Evolutionary conservation across 2,797 vertebrate species (phyloP).

Genomic region (Echiichthys vipera): DNA sequence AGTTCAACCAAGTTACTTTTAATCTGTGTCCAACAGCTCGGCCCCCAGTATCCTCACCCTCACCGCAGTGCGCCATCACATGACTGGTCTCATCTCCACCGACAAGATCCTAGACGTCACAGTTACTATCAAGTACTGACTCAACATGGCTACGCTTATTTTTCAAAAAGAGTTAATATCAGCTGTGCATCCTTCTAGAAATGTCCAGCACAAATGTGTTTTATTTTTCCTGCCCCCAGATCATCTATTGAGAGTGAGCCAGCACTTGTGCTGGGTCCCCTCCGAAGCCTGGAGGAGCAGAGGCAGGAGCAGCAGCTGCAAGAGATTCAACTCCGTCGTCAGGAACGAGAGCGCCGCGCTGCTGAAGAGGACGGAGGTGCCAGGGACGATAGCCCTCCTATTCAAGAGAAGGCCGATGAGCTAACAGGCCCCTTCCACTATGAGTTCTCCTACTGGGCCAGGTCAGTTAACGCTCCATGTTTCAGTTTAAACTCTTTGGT

Average conservation of each 20-base stretch:
- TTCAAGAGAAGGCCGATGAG: conserved; percentile 93
- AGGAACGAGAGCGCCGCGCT: conserved; percentile 82
- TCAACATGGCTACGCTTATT: not conserved
- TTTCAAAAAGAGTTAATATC: not conserved
- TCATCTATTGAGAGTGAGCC: conserved; percentile 98
- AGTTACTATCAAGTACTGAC: conserved; percentile 93
- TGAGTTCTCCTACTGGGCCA: conserved; percentile 98
- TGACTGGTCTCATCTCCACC: conserved; percentile 94
- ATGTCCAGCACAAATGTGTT: not conserved
- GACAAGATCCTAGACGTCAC: conserved; percentile 97
- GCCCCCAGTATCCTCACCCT: conserved; percentile 95
- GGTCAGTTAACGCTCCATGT: conserved; percentile 82
- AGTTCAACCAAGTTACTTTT: not conserved
- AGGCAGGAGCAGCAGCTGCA: conserved; percentile 90
- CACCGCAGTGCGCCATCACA: conserved; percentile 95
- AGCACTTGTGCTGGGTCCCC: conserved; percentile 93
- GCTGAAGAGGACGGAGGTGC: conserved; percentile 76
- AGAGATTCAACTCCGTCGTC: conserved; percentile 83
- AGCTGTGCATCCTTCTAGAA: too few relatives aligned
- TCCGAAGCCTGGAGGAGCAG: conserved; percentile 92
- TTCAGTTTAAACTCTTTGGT: not conserved
- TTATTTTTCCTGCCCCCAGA: conserved; percentile 69
- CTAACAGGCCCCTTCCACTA: conserved; percentile 93
- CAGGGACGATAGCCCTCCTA: conserved; percentile 83
- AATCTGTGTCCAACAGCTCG: conserved; percentile 82